phyloP scores from a whole-genome alignment of 1,140 invertebrate genomes.

The Heliconius hermathena region DNA sequence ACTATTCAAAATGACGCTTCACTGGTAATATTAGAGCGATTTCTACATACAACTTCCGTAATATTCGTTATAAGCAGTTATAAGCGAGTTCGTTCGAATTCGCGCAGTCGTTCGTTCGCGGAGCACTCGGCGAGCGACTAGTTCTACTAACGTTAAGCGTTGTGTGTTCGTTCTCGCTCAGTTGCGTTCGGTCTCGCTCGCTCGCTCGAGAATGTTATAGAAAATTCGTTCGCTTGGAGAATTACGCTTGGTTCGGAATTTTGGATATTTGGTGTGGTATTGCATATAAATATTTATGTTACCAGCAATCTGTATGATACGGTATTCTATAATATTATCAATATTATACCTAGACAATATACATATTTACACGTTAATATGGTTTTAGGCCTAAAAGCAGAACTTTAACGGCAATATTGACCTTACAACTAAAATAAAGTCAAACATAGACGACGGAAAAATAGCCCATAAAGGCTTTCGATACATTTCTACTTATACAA shows the following conservation, averaged over 20 bases:
- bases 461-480: no score
- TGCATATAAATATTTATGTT: neutral
- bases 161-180: constrained; percentile 23
- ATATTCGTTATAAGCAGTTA: neutral
- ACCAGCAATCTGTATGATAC: no score
- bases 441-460: no score
- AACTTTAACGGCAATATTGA: no score
- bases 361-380: no score
- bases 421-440: no score
- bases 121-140: constrained; percentile 15
- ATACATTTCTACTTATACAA: no score
- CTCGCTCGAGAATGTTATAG: neutral
- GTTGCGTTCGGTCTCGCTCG: constrained; percentile 13
- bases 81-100: neutral
- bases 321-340: no score
- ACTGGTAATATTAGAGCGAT: neutral
- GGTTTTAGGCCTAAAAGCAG: no score
- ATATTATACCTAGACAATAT: no score
- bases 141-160: neutral
- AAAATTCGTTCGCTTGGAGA: neutral
- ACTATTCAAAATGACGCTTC: neutral
- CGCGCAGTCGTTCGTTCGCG: constrained; percentile 24
- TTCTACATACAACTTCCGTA: neutral
- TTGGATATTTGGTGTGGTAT: neutral
- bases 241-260: neutral